Percentiles rank a stretch among this genome's conserved stretches.
Conservation (phyloP, 35 echinoderm and acorn worm genomes). For the Diadema setosum region DNA sequence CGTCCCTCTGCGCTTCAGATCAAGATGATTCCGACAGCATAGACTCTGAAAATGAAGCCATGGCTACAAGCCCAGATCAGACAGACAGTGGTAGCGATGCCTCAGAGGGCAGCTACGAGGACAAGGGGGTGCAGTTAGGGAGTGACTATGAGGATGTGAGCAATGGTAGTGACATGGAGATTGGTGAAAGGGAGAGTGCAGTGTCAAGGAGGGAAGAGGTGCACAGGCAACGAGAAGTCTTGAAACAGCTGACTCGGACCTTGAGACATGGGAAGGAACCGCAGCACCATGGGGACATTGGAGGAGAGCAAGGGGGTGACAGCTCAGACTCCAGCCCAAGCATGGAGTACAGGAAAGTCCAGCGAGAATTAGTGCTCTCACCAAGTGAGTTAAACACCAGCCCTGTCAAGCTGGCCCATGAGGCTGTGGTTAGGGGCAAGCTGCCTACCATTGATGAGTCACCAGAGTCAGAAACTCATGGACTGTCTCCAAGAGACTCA, state of each 20-base stretch:
- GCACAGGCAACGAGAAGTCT: not conserved
- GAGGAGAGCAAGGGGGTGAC: not conserved
- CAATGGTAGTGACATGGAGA: constrained; percentile 3
- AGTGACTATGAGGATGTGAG: constrained; percentile 64
- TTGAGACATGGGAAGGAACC: not conserved
- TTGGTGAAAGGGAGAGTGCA: constrained; percentile 39
- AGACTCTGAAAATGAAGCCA: constrained; percentile 70
- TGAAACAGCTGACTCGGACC: not conserved
- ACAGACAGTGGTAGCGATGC: constrained; percentile 62
- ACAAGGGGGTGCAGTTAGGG: constrained; percentile 28
- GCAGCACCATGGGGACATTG: not conserved
- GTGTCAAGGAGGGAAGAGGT: not conserved
- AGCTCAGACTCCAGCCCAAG: constrained; percentile 6
- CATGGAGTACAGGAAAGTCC: constrained; percentile 14
- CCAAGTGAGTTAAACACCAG: not conserved
- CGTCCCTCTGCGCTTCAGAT: not conserved
- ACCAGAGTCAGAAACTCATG: constrained; percentile 24
- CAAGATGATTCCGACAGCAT: constrained; percentile 66
- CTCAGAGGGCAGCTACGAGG: constrained; percentile 53
- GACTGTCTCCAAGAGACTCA: constrained; percentile 8
- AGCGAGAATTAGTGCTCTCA: not conserved
- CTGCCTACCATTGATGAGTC: constrained; percentile 37
- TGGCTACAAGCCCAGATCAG: constrained; percentile 65
- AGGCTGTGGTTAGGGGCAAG: not conserved
- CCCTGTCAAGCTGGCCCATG: constrained; percentile 7